Base-by-base conservation (phyloP, 1,140 invertebrate species). In the Galendromus occidentalis region DNA sequence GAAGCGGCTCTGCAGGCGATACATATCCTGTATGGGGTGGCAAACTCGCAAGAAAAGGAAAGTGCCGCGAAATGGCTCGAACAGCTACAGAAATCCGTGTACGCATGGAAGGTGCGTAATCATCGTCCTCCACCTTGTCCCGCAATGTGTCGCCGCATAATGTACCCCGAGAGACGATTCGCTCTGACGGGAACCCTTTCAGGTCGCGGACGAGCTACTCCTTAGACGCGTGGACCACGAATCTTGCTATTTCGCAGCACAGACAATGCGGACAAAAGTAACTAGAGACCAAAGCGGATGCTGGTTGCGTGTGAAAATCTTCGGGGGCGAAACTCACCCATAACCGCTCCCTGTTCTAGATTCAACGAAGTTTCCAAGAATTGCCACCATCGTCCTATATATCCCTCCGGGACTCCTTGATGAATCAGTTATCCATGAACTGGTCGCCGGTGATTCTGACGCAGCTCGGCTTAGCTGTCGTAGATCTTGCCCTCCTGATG, bases 41-140 rank as follows among this genome's bases (percentile, higher is more conserved):
- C 25, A 2, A 33, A 59, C 20, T 1, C 51, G 25, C 22, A 25
- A 29, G 14, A 59, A 22, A 25, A 59, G 33, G 51, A 59, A 59
- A 25, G 2, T 6, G 51, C 51, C n/a, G 51, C 51, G 25, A 59
- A 59, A 59, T 59, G 51, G 51, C 51, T 59, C 14, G 51, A 59
- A 9, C 51, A 59, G 2, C 22, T 59, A 22, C 51, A 59, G 9
- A 59, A 59, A 14, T 59, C 51, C 14, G 51, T 59, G 17, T 59
- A 59, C 51, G 51, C 51, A 20, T 59, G 51, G 51, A 14, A 59
- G 51, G 51, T 59, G 25, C 12, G 51, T 59, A 47, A 4, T 22
- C 45, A 14, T n/a, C n/a, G n/a, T n/a, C n/a, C n/a, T n/a, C n/a
- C n/a, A n/a, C n/a, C n/a, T n/a, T n/a, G n/a, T n/a, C n/a, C n/a